A percentile compares a stretch with the other conserved stretches of the same genome.
Evolutionary conservation across 2,113 vertebrate species (phyloP).

Genomic region (Irena cyanogastra): DNA sequence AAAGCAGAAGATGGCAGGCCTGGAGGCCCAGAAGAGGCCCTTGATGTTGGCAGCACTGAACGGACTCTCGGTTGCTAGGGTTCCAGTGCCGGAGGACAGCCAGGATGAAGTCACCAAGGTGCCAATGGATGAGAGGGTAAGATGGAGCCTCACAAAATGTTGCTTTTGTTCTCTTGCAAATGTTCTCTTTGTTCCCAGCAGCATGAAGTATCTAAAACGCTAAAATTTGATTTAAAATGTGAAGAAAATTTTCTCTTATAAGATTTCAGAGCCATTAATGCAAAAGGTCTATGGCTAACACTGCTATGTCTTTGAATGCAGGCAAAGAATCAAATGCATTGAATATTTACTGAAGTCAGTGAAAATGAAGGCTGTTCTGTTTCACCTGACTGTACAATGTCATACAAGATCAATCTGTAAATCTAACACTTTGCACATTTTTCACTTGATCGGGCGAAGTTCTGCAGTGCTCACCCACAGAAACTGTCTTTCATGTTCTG

Average conservation of each 20-base stretch:
- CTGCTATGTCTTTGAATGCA: background rate
- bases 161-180: too few relatives aligned
- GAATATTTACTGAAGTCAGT: background rate
- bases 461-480: background rate
- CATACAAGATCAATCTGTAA: background rate
- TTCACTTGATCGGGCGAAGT: background rate
- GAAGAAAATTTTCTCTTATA: background rate
- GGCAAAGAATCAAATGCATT: background rate
- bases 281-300: background rate
- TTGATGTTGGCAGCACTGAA: constrained; percentile 93
- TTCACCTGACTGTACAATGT: background rate
- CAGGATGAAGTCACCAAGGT: constrained; percentile 78
- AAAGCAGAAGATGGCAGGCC: constrained; percentile 92
- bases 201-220: background rate
- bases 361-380: background rate
- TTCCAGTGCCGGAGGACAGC: constrained; percentile 82
- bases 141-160: background rate
- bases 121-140: constrained; percentile 89
- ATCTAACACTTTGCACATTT: background rate
- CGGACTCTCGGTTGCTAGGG: constrained; percentile 86
- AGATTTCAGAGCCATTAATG: background rate
- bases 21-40: constrained; percentile 93
- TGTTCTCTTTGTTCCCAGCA: background rate
- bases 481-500: background rate
- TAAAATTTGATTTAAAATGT: background rate